A percentile compares a stretch with the other conserved stretches of the same genome.
phyloP scores from a whole-genome alignment of 1,140 invertebrate species.

The Mactra quadrangularis region DNA sequence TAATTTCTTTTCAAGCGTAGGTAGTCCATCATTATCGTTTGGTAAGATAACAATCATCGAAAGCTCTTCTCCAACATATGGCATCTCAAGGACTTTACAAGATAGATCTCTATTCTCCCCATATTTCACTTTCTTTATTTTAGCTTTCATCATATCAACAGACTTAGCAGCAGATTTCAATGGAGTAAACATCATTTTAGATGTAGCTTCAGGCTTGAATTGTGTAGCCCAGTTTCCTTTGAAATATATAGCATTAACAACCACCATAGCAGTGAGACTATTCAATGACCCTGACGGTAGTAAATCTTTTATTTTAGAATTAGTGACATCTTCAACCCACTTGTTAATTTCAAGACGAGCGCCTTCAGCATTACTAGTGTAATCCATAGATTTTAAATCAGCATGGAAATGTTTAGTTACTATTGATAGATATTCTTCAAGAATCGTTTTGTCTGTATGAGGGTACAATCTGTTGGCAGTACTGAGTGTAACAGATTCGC shows the following conservation, averaged over 20 bases:
- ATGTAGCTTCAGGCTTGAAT: conserved; percentile 87
- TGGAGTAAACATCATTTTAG: conserved; percentile 77
- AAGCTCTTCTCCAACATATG: conserved; percentile 87
- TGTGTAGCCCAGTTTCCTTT: conserved; percentile 89
- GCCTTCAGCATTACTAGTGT: conserved; percentile 7
- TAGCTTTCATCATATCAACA: conserved; percentile 82
- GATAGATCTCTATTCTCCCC: conserved; percentile 88
- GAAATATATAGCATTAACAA: conserved; percentile 92
- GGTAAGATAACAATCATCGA: conserved; percentile 91
- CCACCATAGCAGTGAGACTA: conserved; percentile 87
- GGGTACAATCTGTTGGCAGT: conserved; percentile 38
- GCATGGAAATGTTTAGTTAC: conserved; percentile 24
- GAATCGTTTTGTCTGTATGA: conserved; percentile 8
- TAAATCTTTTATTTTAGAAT: conserved; percentile 87
- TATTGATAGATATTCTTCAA: conserved; percentile 14
- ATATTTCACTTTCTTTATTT: conserved; percentile 82
- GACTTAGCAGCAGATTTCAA: conserved; percentile 15
- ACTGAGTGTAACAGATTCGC: conserved; percentile 4
- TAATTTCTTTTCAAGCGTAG: conserved; percentile 85
- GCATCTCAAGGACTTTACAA: conserved; percentile 89
- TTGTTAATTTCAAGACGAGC: conserved; percentile 85
- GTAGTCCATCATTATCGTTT: conserved; percentile 75
- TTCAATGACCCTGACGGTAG: conserved; percentile 84
- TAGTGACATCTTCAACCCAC: conserved; percentile 88
- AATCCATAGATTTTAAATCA: conserved; percentile 17